These are phyloP conservation scores for Meriones unguiculatus DNA, from an alignment of 2,113 vertebrate species.

Conservation along the genomic window DNA sequence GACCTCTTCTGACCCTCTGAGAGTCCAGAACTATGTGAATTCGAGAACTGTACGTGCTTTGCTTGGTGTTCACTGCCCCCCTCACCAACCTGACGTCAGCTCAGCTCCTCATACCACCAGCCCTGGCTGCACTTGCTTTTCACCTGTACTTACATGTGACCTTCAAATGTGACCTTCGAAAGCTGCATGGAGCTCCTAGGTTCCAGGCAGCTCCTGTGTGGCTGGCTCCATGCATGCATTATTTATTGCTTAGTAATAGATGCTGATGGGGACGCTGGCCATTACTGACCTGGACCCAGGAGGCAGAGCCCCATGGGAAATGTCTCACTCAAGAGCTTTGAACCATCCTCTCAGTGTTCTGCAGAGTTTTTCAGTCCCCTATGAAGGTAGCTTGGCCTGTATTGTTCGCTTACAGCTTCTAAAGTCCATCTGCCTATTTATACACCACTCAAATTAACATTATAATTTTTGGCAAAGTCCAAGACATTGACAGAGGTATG, in stretches of 20 bases:
- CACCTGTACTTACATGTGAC: neutral
- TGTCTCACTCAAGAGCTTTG: neutral
- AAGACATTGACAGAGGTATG: conserved; percentile 22
- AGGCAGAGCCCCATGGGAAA: neutral
- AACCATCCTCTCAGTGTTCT: neutral
- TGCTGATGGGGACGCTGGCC: neutral
- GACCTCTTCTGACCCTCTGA: neutral
- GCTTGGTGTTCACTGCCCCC: neutral
- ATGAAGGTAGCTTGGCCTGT: neutral
- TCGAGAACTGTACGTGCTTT: neutral
- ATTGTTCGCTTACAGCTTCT: neutral
- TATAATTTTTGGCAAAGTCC: neutral
- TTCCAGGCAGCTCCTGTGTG: neutral
- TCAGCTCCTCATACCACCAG: too few relatives aligned
- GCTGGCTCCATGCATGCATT: neutral
- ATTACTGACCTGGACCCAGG: neutral
- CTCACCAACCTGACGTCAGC: neutral
- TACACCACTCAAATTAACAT: conserved; percentile 26
- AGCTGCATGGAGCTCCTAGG: neutral
- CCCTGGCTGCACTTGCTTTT: neutral
- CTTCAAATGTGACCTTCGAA: neutral
- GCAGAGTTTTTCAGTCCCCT: neutral
- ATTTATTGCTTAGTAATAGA: neutral
- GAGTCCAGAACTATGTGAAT: conserved; percentile 28
- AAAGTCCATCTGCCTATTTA: neutral